Conservation (phyloP, 2,113 vertebrate species). For the Rhinoptilus africanus region DNA sequence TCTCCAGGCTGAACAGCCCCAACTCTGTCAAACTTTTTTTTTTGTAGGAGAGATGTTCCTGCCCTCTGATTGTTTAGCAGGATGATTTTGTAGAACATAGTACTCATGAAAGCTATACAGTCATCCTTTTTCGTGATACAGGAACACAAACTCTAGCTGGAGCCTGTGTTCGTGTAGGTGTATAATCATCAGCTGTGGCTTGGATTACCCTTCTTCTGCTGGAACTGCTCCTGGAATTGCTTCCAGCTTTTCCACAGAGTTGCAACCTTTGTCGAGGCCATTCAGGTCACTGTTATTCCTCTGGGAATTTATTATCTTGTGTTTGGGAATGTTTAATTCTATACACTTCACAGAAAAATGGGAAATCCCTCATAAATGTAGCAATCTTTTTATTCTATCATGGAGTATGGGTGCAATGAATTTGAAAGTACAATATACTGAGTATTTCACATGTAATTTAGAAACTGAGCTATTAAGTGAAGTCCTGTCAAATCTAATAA, state of each 20-base stretch:
- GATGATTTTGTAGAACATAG: not conserved
- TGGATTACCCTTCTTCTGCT: not conserved
- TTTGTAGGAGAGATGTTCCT: not conserved
- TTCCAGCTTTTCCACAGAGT: not conserved
- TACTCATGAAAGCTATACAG: not conserved
- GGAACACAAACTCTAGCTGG: not conserved
- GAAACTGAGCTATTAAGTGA: not conserved
- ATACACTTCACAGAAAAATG: not conserved
- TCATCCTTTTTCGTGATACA: not conserved
- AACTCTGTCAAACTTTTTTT: not conserved
- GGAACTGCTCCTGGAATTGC: not conserved
- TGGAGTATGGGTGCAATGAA: not conserved
- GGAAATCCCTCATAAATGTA: not conserved
- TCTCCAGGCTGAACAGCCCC: not conserved
- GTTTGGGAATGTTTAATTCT: not conserved
- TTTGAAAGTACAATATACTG: not conserved
- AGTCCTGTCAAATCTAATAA: not conserved
- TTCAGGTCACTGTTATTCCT: rapidly evolving
- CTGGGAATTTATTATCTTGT: not conserved
- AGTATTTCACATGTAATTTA: not conserved
- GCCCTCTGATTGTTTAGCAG: rapidly evolving
- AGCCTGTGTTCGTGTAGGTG: not conserved
- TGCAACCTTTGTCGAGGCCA: not conserved
- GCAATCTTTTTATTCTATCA: not conserved
- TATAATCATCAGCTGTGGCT: not conserved